Base-by-base conservation (phyloP, 2,113 vertebrate species). In the Martes martes region DNA sequence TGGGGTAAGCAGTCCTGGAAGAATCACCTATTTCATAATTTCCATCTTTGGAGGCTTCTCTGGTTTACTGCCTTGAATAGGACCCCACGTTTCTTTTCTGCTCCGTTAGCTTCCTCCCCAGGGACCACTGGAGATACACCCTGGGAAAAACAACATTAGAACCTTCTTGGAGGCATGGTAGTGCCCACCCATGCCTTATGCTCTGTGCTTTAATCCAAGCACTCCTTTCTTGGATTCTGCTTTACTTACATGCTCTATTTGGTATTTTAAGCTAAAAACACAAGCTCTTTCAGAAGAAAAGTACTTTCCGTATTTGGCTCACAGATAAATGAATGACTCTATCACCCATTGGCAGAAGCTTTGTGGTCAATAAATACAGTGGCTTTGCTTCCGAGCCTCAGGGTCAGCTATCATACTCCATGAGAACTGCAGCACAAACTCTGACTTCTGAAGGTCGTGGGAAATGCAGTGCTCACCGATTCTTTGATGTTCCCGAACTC, bases 401-500 rank as follows among this genome's bases (percentile, higher is more conserved):
- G 65, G 31, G 67, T 92, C 11, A 73, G 21, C 6, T 55, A 47
- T 50, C 61, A 67, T 47, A 85, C 52, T 86, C 28, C 73, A 13
- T 92, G 47, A 93, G 33, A 39, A 69, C 7, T 74, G 23, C 11
- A 28, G 16, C 16, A 52, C 50, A 13, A 78, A 52, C 7, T 84
- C 92, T 26, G n/a, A 33, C 8, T 57, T 95, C 26, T 89, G 83
- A 69, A 21, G 83, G 63, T 45, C 18, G 0, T 74, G 63, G 59
- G 21, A 94, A 94, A 50, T 71, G 80, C 2, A n/a, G 11, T 63
- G 26, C 67, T 96, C 7, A 94, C 47, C 23, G 69, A 2, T 74
- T 71, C 57, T 65, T 96, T 76, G 78, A 47, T 96, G 55, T 94
- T 82, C 42, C 84, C 52, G 82, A 88, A 89, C n/a, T 86, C 59